phyloP scores from a whole-genome alignment of 2,113 vertebrate species.

The Osmerus eperlanus region DNA sequence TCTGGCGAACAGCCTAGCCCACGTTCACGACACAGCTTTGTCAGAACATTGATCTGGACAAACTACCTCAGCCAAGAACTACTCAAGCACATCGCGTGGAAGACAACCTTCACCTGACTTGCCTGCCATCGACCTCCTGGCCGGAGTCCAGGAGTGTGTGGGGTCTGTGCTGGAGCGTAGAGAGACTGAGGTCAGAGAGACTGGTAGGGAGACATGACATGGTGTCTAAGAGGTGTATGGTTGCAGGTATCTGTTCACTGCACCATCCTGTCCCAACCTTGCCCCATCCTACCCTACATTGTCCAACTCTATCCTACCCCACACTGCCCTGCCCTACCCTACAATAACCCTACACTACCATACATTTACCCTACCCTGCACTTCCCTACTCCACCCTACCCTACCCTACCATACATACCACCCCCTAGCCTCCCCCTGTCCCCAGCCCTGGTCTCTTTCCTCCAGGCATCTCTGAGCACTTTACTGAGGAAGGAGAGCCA shows the following conservation, averaged over 20 bases:
- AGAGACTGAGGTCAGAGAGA: neutral
- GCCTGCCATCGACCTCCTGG: too few relatives aligned
- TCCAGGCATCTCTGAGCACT: constrained; percentile 71
- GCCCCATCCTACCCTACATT: too few relatives aligned
- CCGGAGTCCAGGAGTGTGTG: too few relatives aligned
- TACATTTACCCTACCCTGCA: too few relatives aligned
- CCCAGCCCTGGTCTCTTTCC: constrained; percentile 4
- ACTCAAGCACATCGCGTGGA: constrained; percentile 41
- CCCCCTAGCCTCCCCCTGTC: neutral
- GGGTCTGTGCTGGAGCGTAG: neutral
- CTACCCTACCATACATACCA: too few relatives aligned
- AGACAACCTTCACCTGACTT: too few relatives aligned
- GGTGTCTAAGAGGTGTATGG: neutral
- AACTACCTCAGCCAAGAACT: constrained; percentile 53
- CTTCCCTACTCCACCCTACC: too few relatives aligned
- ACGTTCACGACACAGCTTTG: neutral
- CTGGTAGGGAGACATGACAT: neutral
- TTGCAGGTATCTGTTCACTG: neutral
- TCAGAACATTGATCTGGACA: constrained; percentile 35
- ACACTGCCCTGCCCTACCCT: too few relatives aligned
- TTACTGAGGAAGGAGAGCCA: constrained; percentile 61
- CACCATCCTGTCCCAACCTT: too few relatives aligned
- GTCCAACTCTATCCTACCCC: too few relatives aligned
- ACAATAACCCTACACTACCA: too few relatives aligned
- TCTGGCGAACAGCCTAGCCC: constrained; percentile 39